Evolutionary conservation across 2,113 vertebrate genomes (phyloP).

Genomic region (Istiophorus platypterus): DNA sequence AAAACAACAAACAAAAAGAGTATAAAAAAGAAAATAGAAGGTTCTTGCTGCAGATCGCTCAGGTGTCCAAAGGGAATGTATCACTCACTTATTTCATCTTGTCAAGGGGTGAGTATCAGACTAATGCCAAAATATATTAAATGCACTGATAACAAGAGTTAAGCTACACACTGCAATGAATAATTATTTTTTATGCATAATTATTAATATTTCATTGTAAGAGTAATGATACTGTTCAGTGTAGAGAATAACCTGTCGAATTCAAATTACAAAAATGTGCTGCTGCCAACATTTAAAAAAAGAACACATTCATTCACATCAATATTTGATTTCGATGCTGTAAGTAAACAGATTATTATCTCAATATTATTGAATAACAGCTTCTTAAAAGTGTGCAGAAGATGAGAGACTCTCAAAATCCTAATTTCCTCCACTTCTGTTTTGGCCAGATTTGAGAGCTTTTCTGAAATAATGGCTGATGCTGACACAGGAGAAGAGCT

Average conservation of each 20-base stretch:
- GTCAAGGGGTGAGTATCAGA: conserved; percentile 4
- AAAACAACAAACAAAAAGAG: not conserved
- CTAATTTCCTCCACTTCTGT: not conserved
- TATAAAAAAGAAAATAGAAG: not conserved
- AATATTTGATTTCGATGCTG: too few relatives aligned
- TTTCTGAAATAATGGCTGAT: conserved; percentile 15
- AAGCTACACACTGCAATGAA: not conserved
- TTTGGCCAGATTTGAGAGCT: not conserved
- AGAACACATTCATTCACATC: too few relatives aligned
- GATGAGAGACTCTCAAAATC: too few relatives aligned
- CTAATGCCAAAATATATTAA: not conserved
- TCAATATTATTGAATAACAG: too few relatives aligned
- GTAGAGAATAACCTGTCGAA: not conserved
- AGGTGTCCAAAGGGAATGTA: not conserved
- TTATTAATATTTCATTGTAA: not conserved
- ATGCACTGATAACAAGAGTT: not conserved
- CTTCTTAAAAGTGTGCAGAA: too few relatives aligned
- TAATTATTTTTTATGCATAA: not conserved
- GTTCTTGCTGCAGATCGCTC: not conserved
- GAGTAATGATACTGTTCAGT: not conserved
- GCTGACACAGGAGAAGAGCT: not conserved
- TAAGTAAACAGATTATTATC: not conserved
- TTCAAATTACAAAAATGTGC: too few relatives aligned
- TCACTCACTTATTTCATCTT: not conserved
- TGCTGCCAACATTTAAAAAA: too few relatives aligned